phyloP scores from a whole-genome alignment of 1,140 invertebrate species.

The Macrobrachium rosenbergii region DNA sequence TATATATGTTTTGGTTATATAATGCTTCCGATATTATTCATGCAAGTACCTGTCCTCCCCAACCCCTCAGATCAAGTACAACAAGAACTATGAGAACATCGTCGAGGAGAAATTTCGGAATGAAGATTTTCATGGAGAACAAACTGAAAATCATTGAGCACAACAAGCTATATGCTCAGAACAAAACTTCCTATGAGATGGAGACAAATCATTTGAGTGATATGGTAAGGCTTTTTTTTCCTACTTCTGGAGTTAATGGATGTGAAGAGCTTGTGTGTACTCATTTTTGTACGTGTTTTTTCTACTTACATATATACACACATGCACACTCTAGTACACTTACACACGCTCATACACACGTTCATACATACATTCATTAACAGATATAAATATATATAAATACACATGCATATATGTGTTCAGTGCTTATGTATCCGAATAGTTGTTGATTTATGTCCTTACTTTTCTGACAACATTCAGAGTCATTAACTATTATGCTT shows the following conservation, averaged over 20 bases:
- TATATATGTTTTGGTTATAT: too few relatives aligned
- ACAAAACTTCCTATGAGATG: background rate
- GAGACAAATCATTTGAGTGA: background rate
- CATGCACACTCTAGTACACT: too few relatives aligned
- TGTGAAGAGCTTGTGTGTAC: background rate
- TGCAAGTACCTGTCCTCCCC: background rate
- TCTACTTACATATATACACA: too few relatives aligned
- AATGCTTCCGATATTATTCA: background rate
- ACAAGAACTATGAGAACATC: background rate
- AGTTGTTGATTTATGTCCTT: too few relatives aligned
- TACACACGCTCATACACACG: too few relatives aligned
- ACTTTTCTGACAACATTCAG: too few relatives aligned
- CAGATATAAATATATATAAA: too few relatives aligned
- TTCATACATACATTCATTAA: too few relatives aligned
- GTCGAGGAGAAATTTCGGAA: background rate
- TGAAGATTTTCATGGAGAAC: conserved; percentile 22
- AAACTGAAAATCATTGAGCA: background rate
- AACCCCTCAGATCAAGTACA: background rate
- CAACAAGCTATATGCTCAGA: background rate
- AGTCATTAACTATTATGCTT: too few relatives aligned
- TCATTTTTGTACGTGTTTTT: background rate
- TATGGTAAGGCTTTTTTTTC: conserved; percentile 12
- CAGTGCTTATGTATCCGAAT: too few relatives aligned
- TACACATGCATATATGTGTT: too few relatives aligned
- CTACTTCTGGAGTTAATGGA: background rate